A percentile compares a stretch with the other conserved stretches of the same genome.
Evolutionary conservation across 2,113 vertebrate species (phyloP).

Genomic region (Brachyistius frenatus): DNA sequence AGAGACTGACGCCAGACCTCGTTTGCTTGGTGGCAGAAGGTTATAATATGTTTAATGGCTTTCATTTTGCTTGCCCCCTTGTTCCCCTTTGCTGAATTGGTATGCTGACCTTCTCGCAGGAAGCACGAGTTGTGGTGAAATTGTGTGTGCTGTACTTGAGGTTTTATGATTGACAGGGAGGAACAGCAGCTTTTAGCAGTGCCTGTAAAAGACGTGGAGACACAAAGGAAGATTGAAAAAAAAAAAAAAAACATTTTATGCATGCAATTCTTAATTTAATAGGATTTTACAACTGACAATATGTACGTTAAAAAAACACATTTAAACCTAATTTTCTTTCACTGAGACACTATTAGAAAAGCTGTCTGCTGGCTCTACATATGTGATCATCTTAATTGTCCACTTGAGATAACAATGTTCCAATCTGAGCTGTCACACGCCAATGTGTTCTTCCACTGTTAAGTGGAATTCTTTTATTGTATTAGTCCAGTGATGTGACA

Average conservation of each 20-base stretch:
- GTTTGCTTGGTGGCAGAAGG: slow-evolving; percentile 35
- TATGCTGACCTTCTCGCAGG: slow-evolving; percentile 39
- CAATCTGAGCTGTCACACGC: slow-evolving; percentile 25
- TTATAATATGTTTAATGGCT: slow-evolving; percentile 60
- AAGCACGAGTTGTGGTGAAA: slow-evolving; percentile 27
- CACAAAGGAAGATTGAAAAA: slow-evolving; percentile 1
- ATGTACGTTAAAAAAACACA: slow-evolving; percentile 27
- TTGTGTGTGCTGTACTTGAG: neutral
- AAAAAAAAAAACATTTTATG: neutral
- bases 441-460: neutral
- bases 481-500: neutral
- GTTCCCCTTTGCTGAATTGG: slow-evolving; percentile 31
- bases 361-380: slow-evolving; percentile 16
- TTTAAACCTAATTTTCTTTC: slow-evolving; percentile 35
- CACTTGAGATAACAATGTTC: slow-evolving; percentile 16
- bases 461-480: slow-evolving; percentile 11
- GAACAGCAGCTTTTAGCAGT: slow-evolving; percentile 8
- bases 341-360: slow-evolving; percentile 22
- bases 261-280: slow-evolving; percentile 9
- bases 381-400: slow-evolving; percentile 26
- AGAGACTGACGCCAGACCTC: slow-evolving; percentile 16
- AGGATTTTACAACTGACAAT: slow-evolving; percentile 14
- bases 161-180: slow-evolving; percentile 34
- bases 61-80: slow-evolving; percentile 43
- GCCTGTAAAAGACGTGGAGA: slow-evolving; percentile 2